Conservation (phyloP, 2,113 vertebrate species). For the Oncorhynchus mykiss region DNA sequence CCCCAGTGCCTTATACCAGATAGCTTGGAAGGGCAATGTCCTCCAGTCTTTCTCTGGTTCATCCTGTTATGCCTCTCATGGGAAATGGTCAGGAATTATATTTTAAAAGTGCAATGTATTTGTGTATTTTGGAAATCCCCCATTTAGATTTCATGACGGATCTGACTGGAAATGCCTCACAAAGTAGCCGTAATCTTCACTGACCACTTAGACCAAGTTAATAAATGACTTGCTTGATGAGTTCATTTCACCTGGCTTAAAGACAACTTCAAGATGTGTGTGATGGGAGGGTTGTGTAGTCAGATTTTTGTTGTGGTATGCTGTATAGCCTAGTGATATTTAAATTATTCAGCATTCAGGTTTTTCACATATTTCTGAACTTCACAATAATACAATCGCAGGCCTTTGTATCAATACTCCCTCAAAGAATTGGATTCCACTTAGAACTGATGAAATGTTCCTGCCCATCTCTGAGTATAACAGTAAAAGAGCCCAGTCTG, state of each 20-base stretch:
- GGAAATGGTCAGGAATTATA: too few species aligned
- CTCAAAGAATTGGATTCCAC: neutral
- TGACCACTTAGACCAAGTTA: slow-evolving; percentile 6
- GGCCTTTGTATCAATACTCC: too few species aligned
- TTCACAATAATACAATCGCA: neutral
- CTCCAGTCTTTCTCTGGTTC: too few species aligned
- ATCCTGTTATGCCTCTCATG: too few species aligned
- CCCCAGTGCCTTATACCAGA: too few species aligned
- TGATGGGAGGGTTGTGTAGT: neutral
- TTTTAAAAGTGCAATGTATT: neutral
- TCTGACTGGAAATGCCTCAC: neutral
- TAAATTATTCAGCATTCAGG: too few species aligned
- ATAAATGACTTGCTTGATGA: neutral
- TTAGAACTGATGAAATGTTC: neutral
- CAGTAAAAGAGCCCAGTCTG: neutral
- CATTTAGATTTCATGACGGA: slow-evolving; percentile 10
- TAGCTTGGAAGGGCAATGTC: too few species aligned
- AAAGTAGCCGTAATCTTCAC: slow-evolving; percentile 8
- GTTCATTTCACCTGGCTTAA: neutral
- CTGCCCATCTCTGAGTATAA: neutral
- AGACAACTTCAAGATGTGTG: neutral
- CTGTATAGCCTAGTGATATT: too few species aligned
- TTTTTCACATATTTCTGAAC: too few species aligned
- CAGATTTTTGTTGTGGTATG: too few species aligned
- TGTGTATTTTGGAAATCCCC: slow-evolving; percentile 22